Evolutionary conservation across 2,888 invertebrate genomes (phyloP).

Genomic region (Dicranocentrus wangi): DNA sequence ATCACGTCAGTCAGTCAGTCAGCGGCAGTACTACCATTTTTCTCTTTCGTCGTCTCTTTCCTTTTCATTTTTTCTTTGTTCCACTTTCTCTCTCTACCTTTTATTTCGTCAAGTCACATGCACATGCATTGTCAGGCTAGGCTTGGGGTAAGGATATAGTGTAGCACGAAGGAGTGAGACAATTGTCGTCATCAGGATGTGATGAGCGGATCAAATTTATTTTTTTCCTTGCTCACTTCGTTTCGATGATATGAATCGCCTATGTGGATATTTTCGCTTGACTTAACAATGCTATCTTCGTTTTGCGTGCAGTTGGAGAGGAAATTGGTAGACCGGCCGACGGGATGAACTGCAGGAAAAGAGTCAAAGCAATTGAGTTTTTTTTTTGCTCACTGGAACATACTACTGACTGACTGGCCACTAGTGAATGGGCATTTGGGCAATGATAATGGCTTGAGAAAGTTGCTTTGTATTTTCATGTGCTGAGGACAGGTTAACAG

Average conservation of each 20-base stretch:
- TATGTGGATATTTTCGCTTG: not conserved
- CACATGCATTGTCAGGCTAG: no score
- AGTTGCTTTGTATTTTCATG: not conserved
- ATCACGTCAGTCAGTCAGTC: conserved; percentile 28
- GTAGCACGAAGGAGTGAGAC: not conserved
- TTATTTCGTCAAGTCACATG: no score
- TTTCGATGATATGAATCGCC: not conserved
- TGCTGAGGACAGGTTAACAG: no score
- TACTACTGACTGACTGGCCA: not conserved
- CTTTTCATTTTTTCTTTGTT: not conserved
- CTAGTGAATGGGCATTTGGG: not conserved
- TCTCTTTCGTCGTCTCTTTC: not conserved
- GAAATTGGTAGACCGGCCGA: not conserved
- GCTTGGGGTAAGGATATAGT: no score
- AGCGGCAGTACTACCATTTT: conserved; percentile 12
- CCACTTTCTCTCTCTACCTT: not conserved
- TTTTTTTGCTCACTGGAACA: not conserved
- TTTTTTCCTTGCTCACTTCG: not conserved
- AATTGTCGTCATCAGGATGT: conserved; percentile 8
- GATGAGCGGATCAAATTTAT: conserved; percentile 7
- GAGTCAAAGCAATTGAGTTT: conserved; percentile 10
- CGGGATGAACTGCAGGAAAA: not conserved
- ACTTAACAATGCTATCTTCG: not conserved
- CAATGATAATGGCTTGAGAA: not conserved
- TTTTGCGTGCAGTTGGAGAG: not conserved